phyloP scores from a whole-genome alignment of 2,888 invertebrate species.

The Willowsia nigromaculata region DNA sequence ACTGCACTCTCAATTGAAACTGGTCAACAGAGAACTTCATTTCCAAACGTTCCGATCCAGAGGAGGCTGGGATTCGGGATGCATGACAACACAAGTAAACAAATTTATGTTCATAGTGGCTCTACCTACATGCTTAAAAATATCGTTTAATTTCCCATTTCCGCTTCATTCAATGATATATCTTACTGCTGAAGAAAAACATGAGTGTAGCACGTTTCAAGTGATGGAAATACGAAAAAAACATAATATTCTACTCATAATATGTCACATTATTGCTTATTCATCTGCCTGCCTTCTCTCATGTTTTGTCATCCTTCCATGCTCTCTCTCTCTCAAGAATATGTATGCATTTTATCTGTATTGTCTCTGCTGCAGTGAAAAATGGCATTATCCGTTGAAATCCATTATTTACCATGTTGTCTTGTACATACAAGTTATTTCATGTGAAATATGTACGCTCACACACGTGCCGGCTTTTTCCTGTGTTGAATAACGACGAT shows the following conservation, averaged over 20 bases:
- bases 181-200: neutral
- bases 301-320: neutral
- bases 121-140: neutral
- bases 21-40: neutral
- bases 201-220: neutral
- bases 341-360: neutral
- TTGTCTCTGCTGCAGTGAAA: constrained; percentile 20
- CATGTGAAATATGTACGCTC: constrained; percentile 7
- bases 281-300: constrained; percentile 38
- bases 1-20: neutral
- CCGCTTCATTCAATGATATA: neutral
- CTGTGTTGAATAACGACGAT: neutral
- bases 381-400: constrained; percentile 26
- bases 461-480: constrained; percentile 15
- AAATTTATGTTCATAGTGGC: neutral
- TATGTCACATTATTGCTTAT: constrained; percentile 3
- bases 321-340: neutral
- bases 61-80: neutral
- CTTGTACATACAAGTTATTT: constrained; percentile 6
- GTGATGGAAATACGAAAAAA: neutral
- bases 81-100: neutral
- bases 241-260: neutral
- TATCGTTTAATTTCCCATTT: neutral
- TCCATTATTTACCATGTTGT: constrained; percentile 47
- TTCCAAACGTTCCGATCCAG: no score